Evolutionary conservation across 2,797 vertebrate genomes (phyloP), one percentile per base, ranked within the genome.

Genomic region (Myotis vivesi): DNA sequence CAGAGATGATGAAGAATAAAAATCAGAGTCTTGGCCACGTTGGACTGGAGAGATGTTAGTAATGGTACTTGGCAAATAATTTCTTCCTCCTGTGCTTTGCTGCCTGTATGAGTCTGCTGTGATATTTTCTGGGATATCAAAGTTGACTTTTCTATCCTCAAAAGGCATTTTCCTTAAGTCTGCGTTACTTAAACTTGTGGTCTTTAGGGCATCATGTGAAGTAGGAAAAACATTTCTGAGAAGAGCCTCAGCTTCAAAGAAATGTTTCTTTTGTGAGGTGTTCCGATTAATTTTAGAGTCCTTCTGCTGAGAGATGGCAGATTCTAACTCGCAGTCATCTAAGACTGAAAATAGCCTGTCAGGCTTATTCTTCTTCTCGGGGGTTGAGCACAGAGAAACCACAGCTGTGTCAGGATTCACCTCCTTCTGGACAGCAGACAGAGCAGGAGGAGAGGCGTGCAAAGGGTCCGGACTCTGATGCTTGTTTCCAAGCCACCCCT

Each of bases 31-130:
- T 64, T 97, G 97, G 91, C 92, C 94, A 23, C 88, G 94, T 57
- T 91, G 95, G 93, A 87, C 82, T 80, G 95, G 92, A 93, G 96
- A 95, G 38, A 83, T 3, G 57, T 97, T 95, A 59, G 85, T 68
- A 36, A 91, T 87, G 17, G 93, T 95, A 77, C 98, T 98, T 30
- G 98, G 99, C 83, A 98, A 99, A 13, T 98, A 98, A 85, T 98
- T 98, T 16, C 98, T 98, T 96, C 98, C 98, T 94, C 97, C 97
- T 92, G 90, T 90, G 79, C 97, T 98, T 57, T 95, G 91, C 17
- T 96, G 92, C 7, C 11, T 51, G 55, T 94, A 82, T 33, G 88
- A 84, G 22, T 96, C 72, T 0, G 84, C 85, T 92, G 93, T 96
- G 8, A 68, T 57, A 89, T 94, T 97, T 95, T 97, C 97, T 92